phyloP scores from a whole-genome alignment of 2,113 vertebrate species.

The Speoplatyrhinus poulsoni region DNA sequence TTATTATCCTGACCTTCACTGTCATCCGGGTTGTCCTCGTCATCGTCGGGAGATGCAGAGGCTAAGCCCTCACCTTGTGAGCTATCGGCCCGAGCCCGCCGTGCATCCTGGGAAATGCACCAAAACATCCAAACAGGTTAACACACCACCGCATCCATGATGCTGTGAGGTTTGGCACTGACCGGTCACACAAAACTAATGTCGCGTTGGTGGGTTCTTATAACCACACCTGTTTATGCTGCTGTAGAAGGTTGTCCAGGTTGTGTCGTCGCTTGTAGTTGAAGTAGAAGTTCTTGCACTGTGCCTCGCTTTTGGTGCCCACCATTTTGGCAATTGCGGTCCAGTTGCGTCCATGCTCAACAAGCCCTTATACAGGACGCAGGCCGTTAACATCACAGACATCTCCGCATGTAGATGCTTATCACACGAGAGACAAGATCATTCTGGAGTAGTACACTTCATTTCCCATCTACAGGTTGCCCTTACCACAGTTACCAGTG shows the following conservation, averaged over 20 bases:
- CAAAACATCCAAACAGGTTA: neutral
- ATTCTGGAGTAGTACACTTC: too few species aligned
- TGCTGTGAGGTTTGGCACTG: neutral
- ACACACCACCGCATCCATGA: too few species aligned
- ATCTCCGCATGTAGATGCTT: neutral
- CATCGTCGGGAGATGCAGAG: constrained; percentile 90
- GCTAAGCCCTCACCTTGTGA: constrained; percentile 93
- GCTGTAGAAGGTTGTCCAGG: constrained; percentile 94
- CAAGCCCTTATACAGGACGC: constrained; percentile 80
- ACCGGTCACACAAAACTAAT: neutral
- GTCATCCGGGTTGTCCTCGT: constrained; percentile 95
- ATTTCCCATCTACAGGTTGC: too few species aligned
- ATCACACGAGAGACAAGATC: too few species aligned
- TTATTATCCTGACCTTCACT: constrained; percentile 87
- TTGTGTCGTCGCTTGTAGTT: constrained; percentile 98
- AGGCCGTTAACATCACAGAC: neutral
- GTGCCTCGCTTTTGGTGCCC: constrained; percentile 96
- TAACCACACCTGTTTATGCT: constrained; percentile 87
- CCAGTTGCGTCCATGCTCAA: constrained; percentile 97
- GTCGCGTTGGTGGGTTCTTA: neutral
- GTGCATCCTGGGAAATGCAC: constrained; percentile 68
- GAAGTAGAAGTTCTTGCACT: constrained; percentile 99
- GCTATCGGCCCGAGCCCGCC: constrained; percentile 88
- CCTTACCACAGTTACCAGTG: too few species aligned
- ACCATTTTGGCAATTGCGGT: constrained; percentile 99